Evolutionary conservation across 2,797 vertebrate genomes (phyloP), one percentile per base, ranked within the genome.

Genomic region (Enteromius anoplus): DNA sequence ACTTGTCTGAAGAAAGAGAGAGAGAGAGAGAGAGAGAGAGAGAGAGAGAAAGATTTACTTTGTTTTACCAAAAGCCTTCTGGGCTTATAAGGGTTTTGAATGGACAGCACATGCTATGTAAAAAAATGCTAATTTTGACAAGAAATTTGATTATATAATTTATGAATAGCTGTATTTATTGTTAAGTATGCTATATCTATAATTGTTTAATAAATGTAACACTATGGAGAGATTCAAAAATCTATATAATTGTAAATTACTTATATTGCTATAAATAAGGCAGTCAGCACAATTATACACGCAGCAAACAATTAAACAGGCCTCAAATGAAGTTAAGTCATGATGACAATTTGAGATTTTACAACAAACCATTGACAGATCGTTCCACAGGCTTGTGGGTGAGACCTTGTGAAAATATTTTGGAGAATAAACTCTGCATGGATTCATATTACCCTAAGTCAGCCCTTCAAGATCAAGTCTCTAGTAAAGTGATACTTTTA

Each of bases 81-180:
- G 68, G 40, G 55, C 76, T 78, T 23, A 79, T 26, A 69, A 47
- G 55, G 14, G 47, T 72, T 75, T 79, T 71, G 72, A 66, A 75
- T 72, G 45, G 77, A 49, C 19, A 26, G 66, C 58, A 68, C 23
- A 81, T 37, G 83, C 55, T 85, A 78, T 85, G 79, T 82, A 88
- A 84, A 90, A 90, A 90, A 92, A 92, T 62, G 58, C 71, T 79
- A 77, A 89, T 91, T 91, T 88, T 89, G 88, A 88, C 81, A 78
- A 80, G 86, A 87, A 88, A 90, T 84, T 62, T 34, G 90, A 90
- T 53, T 85, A 92, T 93, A 92, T 93, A 92, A 93, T 93, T 94
- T 93, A 91, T 93, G 91, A 91, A 89, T 93, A 90, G 90, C 86
- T 88, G 87, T 93, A 81, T 85, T 88, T 79, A 86, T 86, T 84